These are phyloP conservation scores for Cryptotis parvus DNA, from an alignment of 2,113 vertebrate species.

Conservation along the genomic window DNA sequence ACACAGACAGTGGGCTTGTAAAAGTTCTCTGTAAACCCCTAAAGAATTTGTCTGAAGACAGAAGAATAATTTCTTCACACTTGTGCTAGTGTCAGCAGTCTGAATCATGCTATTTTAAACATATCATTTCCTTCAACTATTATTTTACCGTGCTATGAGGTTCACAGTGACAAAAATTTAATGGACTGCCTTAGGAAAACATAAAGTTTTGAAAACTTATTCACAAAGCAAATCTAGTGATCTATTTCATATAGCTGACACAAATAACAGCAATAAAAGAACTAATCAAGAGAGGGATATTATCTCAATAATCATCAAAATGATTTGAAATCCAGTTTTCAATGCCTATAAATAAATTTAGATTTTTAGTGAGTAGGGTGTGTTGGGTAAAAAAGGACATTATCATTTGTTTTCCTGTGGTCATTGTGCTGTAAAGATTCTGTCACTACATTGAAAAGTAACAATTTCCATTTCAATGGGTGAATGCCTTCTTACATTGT, in stretches of 20 bases:
- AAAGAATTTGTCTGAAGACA: not conserved
- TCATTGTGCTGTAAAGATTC: not conserved
- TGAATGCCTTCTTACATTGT: not conserved
- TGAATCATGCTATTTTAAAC: not conserved
- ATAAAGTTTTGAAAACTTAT: not conserved
- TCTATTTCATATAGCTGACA: not conserved
- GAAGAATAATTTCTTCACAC: not conserved
- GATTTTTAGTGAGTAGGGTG: not conserved
- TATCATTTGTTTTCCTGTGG: not conserved
- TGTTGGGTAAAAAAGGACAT: not conserved
- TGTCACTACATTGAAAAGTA: constrained; percentile 38
- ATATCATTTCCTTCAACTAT: too few relatives aligned
- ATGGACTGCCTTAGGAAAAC: not conserved
- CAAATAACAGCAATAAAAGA: not conserved
- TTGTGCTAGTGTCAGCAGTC: not conserved
- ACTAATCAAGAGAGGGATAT: not conserved
- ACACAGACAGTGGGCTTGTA: not conserved
- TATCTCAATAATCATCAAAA: not conserved
- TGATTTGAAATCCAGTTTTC: constrained; percentile 27
- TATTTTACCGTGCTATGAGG: not conserved
- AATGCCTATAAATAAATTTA: not conserved
- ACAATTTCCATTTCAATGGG: constrained; percentile 13
- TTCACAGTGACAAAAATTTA: not conserved
- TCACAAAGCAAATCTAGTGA: not conserved
- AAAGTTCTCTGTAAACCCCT: not conserved